Conservation (phyloP, 2,888 invertebrate species). For the Ochropacha duplaris region DNA sequence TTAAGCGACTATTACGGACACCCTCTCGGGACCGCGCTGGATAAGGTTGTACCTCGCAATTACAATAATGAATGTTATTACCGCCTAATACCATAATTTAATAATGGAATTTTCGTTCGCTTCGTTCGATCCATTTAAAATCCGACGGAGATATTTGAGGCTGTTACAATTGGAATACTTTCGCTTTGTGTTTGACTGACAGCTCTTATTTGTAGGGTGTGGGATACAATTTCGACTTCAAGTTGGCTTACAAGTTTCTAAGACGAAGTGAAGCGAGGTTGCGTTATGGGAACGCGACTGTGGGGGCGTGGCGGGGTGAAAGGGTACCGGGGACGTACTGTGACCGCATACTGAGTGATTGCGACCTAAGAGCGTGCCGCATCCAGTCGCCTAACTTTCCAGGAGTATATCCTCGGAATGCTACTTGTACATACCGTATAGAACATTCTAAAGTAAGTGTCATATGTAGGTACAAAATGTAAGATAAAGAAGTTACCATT, state of each 20-base stretch:
- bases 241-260: conserved; percentile 92
- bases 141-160: not conserved
- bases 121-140: conserved; percentile 20
- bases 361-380: conserved; percentile 87
- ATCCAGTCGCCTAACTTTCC: conserved; percentile 96
- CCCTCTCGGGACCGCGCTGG: conserved; percentile 57
- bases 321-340: conserved; percentile 90
- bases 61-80: conserved; percentile 71
- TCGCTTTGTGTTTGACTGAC: conserved; percentile 27
- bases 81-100: conserved; percentile 59
- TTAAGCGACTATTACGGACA: conserved; percentile 73
- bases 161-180: conserved; percentile 7
- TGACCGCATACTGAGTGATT: conserved; percentile 90
- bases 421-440: conserved; percentile 90
- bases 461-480: conserved; percentile 10
- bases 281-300: conserved; percentile 89
- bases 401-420: conserved; percentile 93
- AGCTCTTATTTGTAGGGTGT: conserved; percentile 82
- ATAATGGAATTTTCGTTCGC: conserved; percentile 30
- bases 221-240: conserved; percentile 92
- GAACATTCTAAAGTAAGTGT: conserved; percentile 81
- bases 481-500: not conserved
- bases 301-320: conserved; percentile 89
- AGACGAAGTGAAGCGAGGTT: conserved; percentile 89
- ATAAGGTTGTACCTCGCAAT: conserved; percentile 57